phyloP scores from a whole-genome alignment of 2,113 vertebrate species.

The Rhizomys pruinosus region DNA sequence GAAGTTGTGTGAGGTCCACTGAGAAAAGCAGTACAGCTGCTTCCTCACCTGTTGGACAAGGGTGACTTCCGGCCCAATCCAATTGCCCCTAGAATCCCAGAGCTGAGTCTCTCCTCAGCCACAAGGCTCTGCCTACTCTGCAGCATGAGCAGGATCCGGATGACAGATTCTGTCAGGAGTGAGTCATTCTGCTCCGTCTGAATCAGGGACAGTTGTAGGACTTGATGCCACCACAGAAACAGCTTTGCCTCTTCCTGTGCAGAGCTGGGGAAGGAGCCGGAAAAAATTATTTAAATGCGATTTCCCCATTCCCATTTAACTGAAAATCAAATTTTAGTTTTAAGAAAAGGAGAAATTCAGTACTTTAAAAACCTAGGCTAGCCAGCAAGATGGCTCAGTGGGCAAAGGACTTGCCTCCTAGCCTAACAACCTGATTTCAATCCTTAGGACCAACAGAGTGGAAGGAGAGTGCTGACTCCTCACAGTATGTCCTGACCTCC shows the following conservation, averaged over 20 bases:
- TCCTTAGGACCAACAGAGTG: background rate
- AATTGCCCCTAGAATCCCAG: constrained; percentile 94
- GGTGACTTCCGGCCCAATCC: constrained; percentile 95
- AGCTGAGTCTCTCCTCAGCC: constrained; percentile 93
- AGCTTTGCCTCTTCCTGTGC: constrained; percentile 94
- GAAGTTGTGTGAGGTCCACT: background rate
- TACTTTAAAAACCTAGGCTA: background rate
- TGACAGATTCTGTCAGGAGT: constrained; percentile 79
- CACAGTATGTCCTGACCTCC: background rate
- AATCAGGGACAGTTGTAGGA: constrained; percentile 90
- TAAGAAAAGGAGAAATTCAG: background rate
- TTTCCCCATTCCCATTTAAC: background rate
- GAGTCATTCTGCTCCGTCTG: constrained; percentile 91
- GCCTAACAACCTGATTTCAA: no score
- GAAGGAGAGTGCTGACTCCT: background rate
- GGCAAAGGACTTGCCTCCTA: background rate
- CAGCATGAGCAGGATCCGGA: constrained; percentile 88
- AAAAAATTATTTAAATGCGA: constrained; percentile 34
- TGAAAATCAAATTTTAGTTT: background rate
- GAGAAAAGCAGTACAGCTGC: background rate
- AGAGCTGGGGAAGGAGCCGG: constrained; percentile 84
- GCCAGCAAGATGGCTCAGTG: background rate
- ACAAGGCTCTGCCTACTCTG: constrained; percentile 91
- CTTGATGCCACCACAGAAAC: constrained; percentile 98
- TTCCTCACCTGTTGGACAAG: constrained; percentile 92